phyloP scores from a whole-genome alignment of 2,113 vertebrate genomes.

The Gavia stellata region DNA sequence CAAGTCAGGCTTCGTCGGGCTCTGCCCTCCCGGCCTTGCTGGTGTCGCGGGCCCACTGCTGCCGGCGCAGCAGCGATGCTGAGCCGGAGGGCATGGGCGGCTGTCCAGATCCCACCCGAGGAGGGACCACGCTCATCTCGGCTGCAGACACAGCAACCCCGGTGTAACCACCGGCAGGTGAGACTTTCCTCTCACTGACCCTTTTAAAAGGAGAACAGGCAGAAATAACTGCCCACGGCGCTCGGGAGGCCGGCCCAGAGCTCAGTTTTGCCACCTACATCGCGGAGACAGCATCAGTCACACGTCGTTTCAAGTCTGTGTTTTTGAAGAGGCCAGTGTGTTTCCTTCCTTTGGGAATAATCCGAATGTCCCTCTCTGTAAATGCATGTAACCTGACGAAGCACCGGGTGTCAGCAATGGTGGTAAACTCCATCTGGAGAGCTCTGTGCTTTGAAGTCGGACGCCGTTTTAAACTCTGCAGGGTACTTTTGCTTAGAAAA shows the following conservation, averaged over 20 bases:
- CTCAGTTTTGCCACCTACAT: neutral
- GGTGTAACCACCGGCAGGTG: neutral
- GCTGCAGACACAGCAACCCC: neutral
- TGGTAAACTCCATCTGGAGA: constrained; percentile 37
- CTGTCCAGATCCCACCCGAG: rapidly evolving
- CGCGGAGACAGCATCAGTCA: rapidly evolving
- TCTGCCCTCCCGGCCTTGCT: neutral
- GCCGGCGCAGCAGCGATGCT: rapidly evolving
- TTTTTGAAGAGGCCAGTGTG: neutral
- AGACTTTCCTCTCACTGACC: neutral
- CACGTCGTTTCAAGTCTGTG: rapidly evolving
- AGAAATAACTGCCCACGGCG: neutral
- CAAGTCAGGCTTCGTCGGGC: neutral
- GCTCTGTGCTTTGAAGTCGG: neutral
- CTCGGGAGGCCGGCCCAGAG: too few species aligned
- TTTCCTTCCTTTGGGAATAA: neutral
- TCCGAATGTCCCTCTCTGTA: neutral
- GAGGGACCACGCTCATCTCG: rapidly evolving
- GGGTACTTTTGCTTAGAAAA: neutral
- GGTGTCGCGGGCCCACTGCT: rapidly evolving
- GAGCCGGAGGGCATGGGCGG: rapidly evolving
- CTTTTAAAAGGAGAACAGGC: neutral
- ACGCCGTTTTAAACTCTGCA: neutral
- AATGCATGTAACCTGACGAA: neutral
- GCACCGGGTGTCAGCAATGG: neutral